These are phyloP conservation scores for Diogma glabrata DNA, from an alignment of 2,888 invertebrate genomes.

Conservation along the genomic window DNA sequence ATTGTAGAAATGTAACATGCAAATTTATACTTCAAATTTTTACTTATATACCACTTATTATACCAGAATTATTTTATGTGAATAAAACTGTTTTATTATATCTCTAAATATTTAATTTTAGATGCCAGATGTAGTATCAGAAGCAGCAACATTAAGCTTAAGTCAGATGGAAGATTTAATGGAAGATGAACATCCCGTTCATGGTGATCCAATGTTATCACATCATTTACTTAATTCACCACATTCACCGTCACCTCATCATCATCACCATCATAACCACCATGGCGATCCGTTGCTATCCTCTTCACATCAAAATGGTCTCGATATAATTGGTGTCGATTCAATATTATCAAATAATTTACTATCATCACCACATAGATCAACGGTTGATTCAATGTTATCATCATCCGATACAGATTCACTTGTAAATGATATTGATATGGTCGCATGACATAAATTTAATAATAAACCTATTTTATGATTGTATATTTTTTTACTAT, in stretches of 20 bases:
- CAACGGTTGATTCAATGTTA: conserved; percentile 37
- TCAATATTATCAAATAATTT: conserved; percentile 34
- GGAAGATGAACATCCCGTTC: conserved; percentile 48
- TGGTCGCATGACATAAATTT: conserved; percentile 37
- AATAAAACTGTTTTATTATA: too few relatives aligned
- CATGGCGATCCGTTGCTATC: conserved; percentile 31
- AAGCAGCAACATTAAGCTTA: conserved; percentile 42
- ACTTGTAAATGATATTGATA: conserved; percentile 39
- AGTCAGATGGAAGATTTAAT: conserved; percentile 54
- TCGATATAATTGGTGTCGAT: conserved; percentile 34
- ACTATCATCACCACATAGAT: conserved; percentile 21
- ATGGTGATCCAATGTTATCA: conserved; percentile 53
- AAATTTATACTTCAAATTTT: too few relatives aligned
- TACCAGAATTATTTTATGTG: too few relatives aligned
- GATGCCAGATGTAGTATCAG: conserved; percentile 46
- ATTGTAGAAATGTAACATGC: too few relatives aligned
- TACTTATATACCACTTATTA: too few relatives aligned
- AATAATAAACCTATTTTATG: neutral
- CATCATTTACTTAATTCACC: conserved; percentile 34
- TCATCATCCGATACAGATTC: conserved; percentile 42
- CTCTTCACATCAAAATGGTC: conserved; percentile 27
- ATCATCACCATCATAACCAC: conserved; percentile 12
- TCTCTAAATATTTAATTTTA: conserved; percentile 23
- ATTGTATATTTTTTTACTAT: too few relatives aligned
- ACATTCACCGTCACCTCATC: conserved; percentile 27